Conservation (phyloP, 2,888 invertebrate species). For the Acronicta alni region DNA sequence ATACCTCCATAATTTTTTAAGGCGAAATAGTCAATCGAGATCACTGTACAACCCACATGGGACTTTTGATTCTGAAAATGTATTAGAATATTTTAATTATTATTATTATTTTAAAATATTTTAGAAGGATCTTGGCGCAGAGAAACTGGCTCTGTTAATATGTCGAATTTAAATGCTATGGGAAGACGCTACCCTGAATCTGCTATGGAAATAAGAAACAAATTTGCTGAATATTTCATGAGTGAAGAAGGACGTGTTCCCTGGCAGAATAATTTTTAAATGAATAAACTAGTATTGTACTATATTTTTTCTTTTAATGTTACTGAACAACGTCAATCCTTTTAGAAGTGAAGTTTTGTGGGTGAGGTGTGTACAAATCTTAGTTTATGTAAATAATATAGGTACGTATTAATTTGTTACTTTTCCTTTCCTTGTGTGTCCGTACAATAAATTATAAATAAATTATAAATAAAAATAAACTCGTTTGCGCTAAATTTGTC, state of each 20-base stretch:
- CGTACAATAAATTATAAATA: slow-evolving; percentile 26
- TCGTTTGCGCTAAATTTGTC: slow-evolving; percentile 26
- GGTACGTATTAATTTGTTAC: slow-evolving; percentile 29
- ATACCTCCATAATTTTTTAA: slow-evolving; percentile 43
- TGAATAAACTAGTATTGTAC: slow-evolving; percentile 34
- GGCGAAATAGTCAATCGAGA: slow-evolving; percentile 35
- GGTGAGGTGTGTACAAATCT: slow-evolving; percentile 29
- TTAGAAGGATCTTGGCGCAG: slow-evolving; percentile 38
- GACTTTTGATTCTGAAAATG: slow-evolving; percentile 43
- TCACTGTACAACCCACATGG: slow-evolving; percentile 39
- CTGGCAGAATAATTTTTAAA: slow-evolving; percentile 38
- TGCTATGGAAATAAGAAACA: slow-evolving; percentile 35
- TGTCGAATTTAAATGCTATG: slow-evolving; percentile 20
- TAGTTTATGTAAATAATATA: slow-evolving; percentile 18
- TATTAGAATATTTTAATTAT: too few species aligned
- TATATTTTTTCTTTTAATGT: slow-evolving; percentile 28
- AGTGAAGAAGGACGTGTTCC: slow-evolving; percentile 40
- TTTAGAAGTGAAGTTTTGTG: slow-evolving; percentile 27
- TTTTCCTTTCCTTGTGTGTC: slow-evolving; percentile 29
- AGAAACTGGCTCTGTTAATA: slow-evolving; percentile 25
- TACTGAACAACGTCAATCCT: slow-evolving; percentile 6
- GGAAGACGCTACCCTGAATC: slow-evolving; percentile 11
- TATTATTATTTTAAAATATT: slow-evolving; percentile 34
- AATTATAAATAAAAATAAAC: slow-evolving; percentile 14
- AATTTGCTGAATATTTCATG: slow-evolving; percentile 42